A percentile compares a stretch with the other conserved stretches of the same genome.
Evolutionary conservation across 2,797 vertebrate species (phyloP).

Genomic region (Nyctibius grandis): DNA sequence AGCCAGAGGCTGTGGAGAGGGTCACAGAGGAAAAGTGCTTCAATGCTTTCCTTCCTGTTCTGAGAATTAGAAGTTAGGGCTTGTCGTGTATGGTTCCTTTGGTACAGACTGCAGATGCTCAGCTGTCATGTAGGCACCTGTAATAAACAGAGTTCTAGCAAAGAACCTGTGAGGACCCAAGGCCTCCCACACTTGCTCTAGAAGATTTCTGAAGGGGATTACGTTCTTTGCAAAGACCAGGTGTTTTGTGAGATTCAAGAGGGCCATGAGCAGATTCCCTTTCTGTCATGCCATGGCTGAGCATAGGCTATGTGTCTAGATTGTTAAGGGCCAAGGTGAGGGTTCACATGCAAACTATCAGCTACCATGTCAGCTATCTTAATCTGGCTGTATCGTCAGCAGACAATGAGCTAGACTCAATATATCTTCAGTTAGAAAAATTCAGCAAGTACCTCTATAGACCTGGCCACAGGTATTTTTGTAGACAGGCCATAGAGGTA

Average conservation of each 20-base stretch:
- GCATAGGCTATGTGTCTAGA: fast-evolving
- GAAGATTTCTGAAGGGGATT: not conserved
- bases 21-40: not conserved
- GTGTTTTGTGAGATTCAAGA: not conserved
- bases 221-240: not conserved
- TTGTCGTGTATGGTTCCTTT: not conserved
- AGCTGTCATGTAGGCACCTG: not conserved
- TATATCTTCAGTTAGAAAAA: not conserved
- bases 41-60: not conserved
- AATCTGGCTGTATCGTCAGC: not conserved
- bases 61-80: not conserved
- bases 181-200: not conserved
- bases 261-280: not conserved
- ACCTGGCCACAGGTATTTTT: not conserved
- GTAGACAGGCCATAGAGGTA: not conserved
- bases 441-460: not conserved
- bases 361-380: not conserved
- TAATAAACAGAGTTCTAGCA: not conserved
- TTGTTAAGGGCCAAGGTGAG: not conserved
- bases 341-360: not conserved
- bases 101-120: not conserved
- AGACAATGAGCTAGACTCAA: not conserved
- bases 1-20: not conserved
- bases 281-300: not conserved
- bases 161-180: not conserved